Percentiles rank a stretch among this genome's conserved stretches.
phyloP scores from a whole-genome alignment of 92 coral and sea anemone genomes.

The Parazoanthus atlanticus region DNA sequence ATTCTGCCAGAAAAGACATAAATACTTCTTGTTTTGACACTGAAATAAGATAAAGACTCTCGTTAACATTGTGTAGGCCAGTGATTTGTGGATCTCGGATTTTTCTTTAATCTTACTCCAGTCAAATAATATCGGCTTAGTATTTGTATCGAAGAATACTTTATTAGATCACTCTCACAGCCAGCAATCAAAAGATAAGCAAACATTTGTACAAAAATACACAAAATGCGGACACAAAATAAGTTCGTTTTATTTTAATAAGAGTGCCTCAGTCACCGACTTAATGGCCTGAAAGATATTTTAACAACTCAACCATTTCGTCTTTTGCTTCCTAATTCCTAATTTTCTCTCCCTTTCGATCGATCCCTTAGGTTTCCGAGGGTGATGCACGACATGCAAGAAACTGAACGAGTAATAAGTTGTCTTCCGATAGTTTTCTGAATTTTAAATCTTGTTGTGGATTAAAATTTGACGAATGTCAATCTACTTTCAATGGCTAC shows the following conservation, averaged over 20 bases:
- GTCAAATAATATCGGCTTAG: background rate
- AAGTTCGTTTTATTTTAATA: background rate
- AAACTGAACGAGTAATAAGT: background rate
- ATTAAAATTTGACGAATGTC: background rate
- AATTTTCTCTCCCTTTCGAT: too few relatives aligned
- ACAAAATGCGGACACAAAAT: background rate
- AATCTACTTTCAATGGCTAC: background rate
- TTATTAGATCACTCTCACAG: constrained; percentile 16
- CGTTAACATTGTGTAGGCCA: constrained; percentile 3
- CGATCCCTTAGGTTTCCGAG: too few relatives aligned
- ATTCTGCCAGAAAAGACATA: constrained; percentile 24
- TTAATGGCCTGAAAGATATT: background rate
- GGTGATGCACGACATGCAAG: background rate
- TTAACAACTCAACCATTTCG: too few relatives aligned
- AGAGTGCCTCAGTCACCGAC: background rate
- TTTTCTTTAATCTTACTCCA: background rate
- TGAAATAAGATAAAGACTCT: background rate
- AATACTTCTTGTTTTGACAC: constrained; percentile 25
- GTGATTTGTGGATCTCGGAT: constrained; percentile 7
- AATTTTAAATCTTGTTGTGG: background rate
- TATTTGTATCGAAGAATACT: constrained; percentile 4
- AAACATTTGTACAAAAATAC: constrained; percentile 25
- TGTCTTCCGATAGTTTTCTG: too few relatives aligned
- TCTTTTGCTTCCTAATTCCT: too few relatives aligned
- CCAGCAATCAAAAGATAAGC: constrained; percentile 14